Evolutionary conservation across 2,113 vertebrate genomes (phyloP).

Genomic region (Pungitius pungitius): DNA sequence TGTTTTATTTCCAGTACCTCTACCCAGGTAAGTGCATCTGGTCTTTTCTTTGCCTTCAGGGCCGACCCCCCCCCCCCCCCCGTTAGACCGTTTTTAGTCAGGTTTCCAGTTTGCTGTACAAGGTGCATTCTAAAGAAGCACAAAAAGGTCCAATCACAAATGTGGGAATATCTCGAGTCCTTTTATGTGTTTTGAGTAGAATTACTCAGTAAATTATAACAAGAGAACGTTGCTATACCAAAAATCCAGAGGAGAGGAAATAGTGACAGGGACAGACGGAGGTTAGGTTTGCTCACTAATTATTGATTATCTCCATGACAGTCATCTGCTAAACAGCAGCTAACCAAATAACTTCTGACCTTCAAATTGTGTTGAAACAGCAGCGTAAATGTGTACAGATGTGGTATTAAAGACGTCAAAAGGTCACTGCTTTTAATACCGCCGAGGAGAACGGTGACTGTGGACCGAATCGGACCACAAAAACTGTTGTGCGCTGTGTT

Average conservation of each 20-base stretch:
- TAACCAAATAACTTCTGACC: not conserved
- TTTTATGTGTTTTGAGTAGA: conserved; percentile 20
- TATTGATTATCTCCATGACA: conserved; percentile 23
- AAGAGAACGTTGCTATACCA: not conserved
- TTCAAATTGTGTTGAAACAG: conserved; percentile 25
- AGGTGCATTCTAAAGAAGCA: conserved; percentile 32
- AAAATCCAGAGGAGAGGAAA: conserved; percentile 17
- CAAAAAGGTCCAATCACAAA: conserved; percentile 35
- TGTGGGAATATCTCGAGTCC: conserved; percentile 33
- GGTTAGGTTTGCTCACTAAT: conserved; percentile 33
- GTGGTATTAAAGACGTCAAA: not conserved
- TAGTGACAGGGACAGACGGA: conserved; percentile 7
- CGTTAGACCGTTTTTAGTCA: conserved; percentile 49
- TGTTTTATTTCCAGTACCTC: conserved; percentile 10
- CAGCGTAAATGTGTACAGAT: not conserved
- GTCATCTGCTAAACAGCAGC: not conserved
- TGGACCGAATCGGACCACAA: not conserved
- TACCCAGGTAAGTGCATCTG: conserved; percentile 42
- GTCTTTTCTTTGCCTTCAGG: conserved; percentile 5
- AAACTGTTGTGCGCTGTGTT: not conserved
- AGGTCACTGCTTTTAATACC: not conserved
- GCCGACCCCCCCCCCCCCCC: conserved; percentile 32
- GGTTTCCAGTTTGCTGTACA: conserved; percentile 40
- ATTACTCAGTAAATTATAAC: not conserved
- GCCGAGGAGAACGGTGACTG: not conserved